Evolutionary conservation across 2,797 vertebrate genomes (phyloP).

Genomic region (Acipenser transmontanus): DNA sequence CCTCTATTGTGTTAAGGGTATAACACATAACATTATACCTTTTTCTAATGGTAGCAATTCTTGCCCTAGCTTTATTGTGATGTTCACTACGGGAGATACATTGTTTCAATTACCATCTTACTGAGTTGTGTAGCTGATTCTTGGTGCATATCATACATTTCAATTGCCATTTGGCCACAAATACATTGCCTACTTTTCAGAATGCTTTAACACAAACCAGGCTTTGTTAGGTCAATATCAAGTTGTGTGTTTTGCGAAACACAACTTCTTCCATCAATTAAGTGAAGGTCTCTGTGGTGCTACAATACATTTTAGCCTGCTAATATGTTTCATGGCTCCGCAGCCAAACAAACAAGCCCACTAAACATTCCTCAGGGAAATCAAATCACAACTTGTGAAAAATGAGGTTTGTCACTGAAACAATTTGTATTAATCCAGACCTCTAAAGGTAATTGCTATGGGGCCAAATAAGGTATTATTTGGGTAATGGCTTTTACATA

Average conservation of each 20-base stretch:
- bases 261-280: constrained; percentile 22
- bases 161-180: not conserved
- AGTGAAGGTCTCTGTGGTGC: constrained; percentile 22
- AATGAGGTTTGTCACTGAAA: constrained; percentile 22
- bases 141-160: constrained; percentile 8
- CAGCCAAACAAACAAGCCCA: constrained; percentile 8
- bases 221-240: constrained; percentile 16
- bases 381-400: constrained; percentile 14
- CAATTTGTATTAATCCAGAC: constrained; percentile 9
- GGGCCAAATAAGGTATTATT: constrained; percentile 3
- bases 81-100: not conserved
- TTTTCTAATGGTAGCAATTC: not conserved
- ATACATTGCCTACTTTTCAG: constrained; percentile 1
- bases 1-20: not conserved
- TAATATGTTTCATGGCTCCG: constrained; percentile 30
- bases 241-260: constrained; percentile 17
- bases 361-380: constrained; percentile 18
- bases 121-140: not conserved
- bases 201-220: constrained; percentile 10
- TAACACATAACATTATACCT: not conserved
- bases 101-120: constrained; percentile 4
- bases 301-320: constrained; percentile 29
- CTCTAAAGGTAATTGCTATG: not conserved
- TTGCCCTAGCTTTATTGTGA: not conserved
- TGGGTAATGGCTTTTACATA: constrained; percentile 7